phyloP scores from a whole-genome alignment of 2,888 invertebrate genomes.

The Sicus ferrugineus region DNA sequence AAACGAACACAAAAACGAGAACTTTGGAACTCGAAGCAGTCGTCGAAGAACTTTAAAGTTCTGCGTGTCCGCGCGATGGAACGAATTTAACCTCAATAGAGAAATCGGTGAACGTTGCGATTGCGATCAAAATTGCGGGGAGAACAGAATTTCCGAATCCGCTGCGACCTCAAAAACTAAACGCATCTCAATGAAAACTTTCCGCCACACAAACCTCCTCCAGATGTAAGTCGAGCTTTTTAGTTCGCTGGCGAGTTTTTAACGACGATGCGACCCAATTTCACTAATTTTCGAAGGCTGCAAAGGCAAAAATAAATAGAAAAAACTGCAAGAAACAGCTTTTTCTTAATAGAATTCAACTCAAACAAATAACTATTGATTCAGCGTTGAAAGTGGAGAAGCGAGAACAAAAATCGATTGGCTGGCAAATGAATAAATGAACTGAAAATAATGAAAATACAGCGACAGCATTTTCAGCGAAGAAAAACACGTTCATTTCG shows the following conservation, averaged over 20 bases:
- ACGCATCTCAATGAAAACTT: too few relatives aligned
- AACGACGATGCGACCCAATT: neutral
- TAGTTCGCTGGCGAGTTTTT: neutral
- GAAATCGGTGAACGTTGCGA: neutral
- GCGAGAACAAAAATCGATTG: neutral
- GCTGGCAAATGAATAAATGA: neutral
- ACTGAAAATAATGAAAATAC: neutral
- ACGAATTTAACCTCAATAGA: neutral
- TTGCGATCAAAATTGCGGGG: neutral
- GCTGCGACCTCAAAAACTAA: too few relatives aligned
- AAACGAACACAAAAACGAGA: neutral
- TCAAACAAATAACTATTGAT: constrained; percentile 21
- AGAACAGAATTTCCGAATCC: too few relatives aligned
- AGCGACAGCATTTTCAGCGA: neutral
- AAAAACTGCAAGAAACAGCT: neutral
- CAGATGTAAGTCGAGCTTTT: too few relatives aligned
- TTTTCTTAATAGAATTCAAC: constrained; percentile 21
- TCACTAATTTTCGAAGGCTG: constrained; percentile 12
- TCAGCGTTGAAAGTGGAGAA: neutral
- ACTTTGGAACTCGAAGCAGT: neutral
- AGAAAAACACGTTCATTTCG: neutral
- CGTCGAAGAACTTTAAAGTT: neutral
- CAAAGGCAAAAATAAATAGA: neutral
- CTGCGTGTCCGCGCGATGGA: too few relatives aligned
- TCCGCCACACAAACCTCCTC: too few relatives aligned